These are phyloP conservation scores for Aphelenchoides avenae DNA, from an alignment of 1,140 invertebrate genomes.

Conservation along the genomic window DNA sequence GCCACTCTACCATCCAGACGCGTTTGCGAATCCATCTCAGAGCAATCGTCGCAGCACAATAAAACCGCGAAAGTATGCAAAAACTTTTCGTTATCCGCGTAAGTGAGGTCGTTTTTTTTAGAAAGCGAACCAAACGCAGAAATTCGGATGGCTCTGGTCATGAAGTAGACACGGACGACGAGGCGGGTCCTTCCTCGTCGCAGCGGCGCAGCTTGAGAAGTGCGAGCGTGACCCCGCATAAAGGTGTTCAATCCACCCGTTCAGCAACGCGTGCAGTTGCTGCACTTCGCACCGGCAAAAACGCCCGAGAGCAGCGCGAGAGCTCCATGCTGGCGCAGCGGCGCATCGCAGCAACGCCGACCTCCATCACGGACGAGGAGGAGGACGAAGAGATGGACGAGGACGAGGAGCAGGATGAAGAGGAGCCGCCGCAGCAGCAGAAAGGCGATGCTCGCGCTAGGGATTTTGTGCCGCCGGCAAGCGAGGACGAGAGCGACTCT, in stretches of 20 bases:
- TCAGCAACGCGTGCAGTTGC: slow-evolving; percentile 27
- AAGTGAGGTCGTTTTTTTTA: neutral
- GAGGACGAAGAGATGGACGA: slow-evolving; percentile 1
- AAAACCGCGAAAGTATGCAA: no score
- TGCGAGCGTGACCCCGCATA: slow-evolving; percentile 18
- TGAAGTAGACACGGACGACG: slow-evolving; percentile 6
- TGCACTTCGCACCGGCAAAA: slow-evolving; percentile 1
- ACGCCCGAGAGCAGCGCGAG: neutral
- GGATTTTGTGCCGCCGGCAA: no score
- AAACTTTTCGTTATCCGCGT: neutral
- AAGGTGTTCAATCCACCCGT: slow-evolving; percentile 27
- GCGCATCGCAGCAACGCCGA: neutral
- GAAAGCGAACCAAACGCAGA: neutral
- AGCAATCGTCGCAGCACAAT: no score
- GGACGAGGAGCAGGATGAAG: neutral
- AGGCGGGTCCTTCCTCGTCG: neutral
- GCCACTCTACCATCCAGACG: slow-evolving; percentile 80
- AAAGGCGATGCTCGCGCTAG: neutral
- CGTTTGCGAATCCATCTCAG: slow-evolving; percentile 2
- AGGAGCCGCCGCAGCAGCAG: neutral
- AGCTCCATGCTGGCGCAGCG: slow-evolving; percentile 7
- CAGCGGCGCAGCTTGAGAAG: slow-evolving; percentile 8
- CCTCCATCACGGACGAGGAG: neutral
- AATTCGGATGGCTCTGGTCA: neutral
- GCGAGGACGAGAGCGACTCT: no score